Conservation (phyloP, 2,113 vertebrate species). For the Mohoua ochrocephala region DNA sequence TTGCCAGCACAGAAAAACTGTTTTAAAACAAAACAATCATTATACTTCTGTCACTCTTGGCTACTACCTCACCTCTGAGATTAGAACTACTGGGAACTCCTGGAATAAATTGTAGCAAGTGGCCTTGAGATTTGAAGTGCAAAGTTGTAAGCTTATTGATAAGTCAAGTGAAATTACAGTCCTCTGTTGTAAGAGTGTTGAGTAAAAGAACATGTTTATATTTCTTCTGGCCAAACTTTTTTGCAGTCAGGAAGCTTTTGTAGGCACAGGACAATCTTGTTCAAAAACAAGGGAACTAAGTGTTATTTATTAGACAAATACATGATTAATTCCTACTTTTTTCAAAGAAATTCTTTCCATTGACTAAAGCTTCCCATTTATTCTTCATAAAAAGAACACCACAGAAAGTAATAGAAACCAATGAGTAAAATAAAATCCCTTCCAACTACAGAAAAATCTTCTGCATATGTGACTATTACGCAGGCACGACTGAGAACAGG, state of each 20-base stretch:
- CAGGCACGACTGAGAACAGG: background rate
- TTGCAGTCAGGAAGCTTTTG: background rate
- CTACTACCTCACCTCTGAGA: background rate
- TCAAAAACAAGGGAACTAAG: background rate
- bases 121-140: background rate
- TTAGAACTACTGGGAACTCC: background rate
- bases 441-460: background rate
- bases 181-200: background rate
- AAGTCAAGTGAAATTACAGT: background rate
- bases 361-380: background rate
- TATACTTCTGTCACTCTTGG: background rate
- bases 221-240: background rate
- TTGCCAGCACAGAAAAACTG: background rate
- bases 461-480: background rate
- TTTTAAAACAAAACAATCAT: background rate
- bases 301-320: background rate
- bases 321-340: background rate
- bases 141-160: background rate
- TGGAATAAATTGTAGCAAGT: background rate
- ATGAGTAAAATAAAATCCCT: background rate
- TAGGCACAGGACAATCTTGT: background rate
- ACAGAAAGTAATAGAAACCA: background rate
- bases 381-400: background rate
- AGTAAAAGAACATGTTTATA: background rate
- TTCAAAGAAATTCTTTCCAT: background rate